phyloP scores from a whole-genome alignment of 2,113 vertebrate species.

The Peromyscus californicus region DNA sequence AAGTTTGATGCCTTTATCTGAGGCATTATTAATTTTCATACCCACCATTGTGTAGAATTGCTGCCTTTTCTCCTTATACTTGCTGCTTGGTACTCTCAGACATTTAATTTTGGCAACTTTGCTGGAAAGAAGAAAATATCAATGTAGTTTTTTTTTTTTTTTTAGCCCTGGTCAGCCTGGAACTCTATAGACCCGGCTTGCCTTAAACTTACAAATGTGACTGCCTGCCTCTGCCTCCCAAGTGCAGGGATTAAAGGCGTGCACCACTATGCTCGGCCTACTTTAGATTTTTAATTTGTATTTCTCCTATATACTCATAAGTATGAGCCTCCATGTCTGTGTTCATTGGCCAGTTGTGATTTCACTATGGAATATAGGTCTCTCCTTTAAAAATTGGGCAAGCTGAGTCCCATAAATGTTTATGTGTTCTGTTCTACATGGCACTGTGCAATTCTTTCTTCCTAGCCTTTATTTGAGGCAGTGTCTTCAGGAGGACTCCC shows the following conservation, averaged over 20 bases:
- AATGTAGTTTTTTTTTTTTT: not conserved
- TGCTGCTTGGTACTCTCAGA: not conserved
- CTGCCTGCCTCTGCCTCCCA: not conserved
- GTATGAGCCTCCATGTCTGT: not conserved
- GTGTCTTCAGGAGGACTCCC: not conserved
- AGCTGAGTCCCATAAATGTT: not conserved
- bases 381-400: not conserved
- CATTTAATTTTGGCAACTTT: not conserved
- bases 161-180: not conserved
- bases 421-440: not conserved
- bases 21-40: not conserved
- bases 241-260: no score
- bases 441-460: not conserved
- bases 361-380: not conserved
- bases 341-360: not conserved
- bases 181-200: not conserved
- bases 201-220: no score
- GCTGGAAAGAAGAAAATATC: not conserved
- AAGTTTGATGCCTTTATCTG: not conserved
- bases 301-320: not conserved
- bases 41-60: not conserved
- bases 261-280: no score
- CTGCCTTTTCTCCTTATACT: not conserved
- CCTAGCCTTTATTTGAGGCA: not conserved
- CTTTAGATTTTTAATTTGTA: not conserved